Base-by-base conservation (phyloP, 2,888 invertebrate genomes). In the Synergus japonicus region DNA sequence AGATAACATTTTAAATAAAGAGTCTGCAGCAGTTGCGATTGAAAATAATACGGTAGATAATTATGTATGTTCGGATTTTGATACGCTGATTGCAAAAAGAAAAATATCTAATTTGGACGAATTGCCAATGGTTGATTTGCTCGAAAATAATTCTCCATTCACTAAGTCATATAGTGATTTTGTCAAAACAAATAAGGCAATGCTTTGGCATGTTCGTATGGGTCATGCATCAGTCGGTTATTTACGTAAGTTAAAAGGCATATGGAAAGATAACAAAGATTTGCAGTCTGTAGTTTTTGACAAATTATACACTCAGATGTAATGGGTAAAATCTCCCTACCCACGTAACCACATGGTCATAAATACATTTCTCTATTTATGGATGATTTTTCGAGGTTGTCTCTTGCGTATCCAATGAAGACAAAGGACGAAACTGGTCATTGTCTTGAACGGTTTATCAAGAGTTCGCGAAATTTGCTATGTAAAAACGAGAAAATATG, bases 151-250 rank as follows among this genome's bases (percentile, higher is more conserved):
- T 43, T n/a, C 43, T n/a, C 8, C 9, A n/a, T 43, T n/a, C n/a
- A 43, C 15, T 12, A 49, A 77, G 9, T 49, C 65, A 5, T 46
- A 29, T 22, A 77, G 1, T 15, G n/a, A 77, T 29, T 65, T n/a
- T 3, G 49, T 73, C 15, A 65, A 49, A 44, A 65, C 49, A 73
- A 82, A 82, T 46, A 83, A 84, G 13, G 86, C 83, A 18, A 80
- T 87, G 78, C 22, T 87, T 29, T 88, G 87, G 87, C 87, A 87
- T 64, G 82, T 84, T 10, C 79, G 85, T 49, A 60, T 87, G 41
- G 85, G 87, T 9, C 85, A 86, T 78, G 83, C 84, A 1, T 86
- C 85, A 0, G 7, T 86, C n/a, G 1, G 46, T 0, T 81, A 81
- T 65, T 69, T 83, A 12, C 78, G 77, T 43, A 67, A 60, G 29